Conservation (phyloP, 1,140 invertebrate genomes). For the Hypsibius dujardini region DNA sequence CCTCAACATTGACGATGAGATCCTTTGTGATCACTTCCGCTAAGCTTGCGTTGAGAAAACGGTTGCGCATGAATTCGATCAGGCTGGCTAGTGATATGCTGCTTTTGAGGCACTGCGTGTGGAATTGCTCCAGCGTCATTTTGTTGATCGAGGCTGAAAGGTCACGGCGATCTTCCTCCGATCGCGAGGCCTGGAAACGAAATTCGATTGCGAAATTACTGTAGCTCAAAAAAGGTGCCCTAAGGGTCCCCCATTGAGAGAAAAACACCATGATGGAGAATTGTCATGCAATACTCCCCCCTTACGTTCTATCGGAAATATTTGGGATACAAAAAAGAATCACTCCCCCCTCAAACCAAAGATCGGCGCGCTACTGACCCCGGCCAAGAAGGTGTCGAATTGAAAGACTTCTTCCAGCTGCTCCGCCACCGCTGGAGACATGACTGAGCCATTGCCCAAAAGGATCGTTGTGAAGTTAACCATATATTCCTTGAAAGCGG, state of each 20-base stretch:
- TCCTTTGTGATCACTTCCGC: background rate
- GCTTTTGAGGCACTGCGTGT: background rate
- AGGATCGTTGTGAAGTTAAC: background rate
- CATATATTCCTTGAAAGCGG: background rate
- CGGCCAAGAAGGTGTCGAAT: background rate
- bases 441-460: background rate
- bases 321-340: no score
- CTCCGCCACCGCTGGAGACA: background rate
- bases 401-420: background rate
- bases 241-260: no score
- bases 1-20: background rate
- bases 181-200: background rate
- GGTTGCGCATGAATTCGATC: background rate
- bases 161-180: constrained; percentile 13
- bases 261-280: no score
- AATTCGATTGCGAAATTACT: no score
- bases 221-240: no score
- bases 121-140: constrained; percentile 11
- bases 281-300: no score
- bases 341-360: no score
- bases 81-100: background rate
- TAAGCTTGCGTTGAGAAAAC: background rate
- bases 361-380: no score
- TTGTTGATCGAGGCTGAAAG: background rate
- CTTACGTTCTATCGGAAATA: no score